phyloP scores from a whole-genome alignment of 2,797 vertebrate genomes.

The Octomys mimax region DNA sequence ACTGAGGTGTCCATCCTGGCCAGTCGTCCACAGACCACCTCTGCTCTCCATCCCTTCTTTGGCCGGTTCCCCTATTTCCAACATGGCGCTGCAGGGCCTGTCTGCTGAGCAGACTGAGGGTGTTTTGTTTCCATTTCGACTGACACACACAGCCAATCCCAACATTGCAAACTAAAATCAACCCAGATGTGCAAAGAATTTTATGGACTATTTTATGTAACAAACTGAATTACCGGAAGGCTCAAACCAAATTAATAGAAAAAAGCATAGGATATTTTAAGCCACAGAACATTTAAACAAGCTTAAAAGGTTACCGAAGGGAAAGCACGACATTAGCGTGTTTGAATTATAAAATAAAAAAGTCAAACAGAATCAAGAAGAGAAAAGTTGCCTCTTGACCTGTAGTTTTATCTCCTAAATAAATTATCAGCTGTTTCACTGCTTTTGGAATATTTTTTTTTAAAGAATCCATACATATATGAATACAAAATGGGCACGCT shows the following conservation, averaged over 20 bases:
- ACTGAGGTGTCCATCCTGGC: fast-evolving
- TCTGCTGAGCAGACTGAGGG: not conserved
- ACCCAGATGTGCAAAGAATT: constrained; percentile 58
- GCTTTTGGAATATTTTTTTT: not conserved
- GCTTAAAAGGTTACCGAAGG: constrained; percentile 70
- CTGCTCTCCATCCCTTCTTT: not conserved
- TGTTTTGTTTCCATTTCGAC: constrained; percentile 31
- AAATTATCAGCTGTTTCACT: constrained; percentile 27
- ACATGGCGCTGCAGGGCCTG: not conserved
- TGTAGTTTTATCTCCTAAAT: constrained; percentile 58
- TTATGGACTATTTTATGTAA: constrained; percentile 72
- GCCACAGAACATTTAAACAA: constrained; percentile 66
- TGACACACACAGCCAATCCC: not conserved
- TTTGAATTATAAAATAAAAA: constrained; percentile 62
- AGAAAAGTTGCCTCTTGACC: constrained; percentile 44
- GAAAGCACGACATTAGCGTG: constrained; percentile 41
- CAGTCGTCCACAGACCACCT: not conserved
- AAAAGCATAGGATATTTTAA: constrained; percentile 69
- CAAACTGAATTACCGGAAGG: constrained; percentile 57
- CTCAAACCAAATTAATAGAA: constrained; percentile 70
- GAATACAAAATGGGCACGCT: constrained; percentile 18
- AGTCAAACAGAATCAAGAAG: constrained; percentile 45
- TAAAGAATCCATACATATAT: constrained; percentile 52
- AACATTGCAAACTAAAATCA: constrained; percentile 18
- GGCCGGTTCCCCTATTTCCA: not conserved